phyloP scores from a whole-genome alignment of 2,888 invertebrate genomes.

The Zeuzera pyrina region DNA sequence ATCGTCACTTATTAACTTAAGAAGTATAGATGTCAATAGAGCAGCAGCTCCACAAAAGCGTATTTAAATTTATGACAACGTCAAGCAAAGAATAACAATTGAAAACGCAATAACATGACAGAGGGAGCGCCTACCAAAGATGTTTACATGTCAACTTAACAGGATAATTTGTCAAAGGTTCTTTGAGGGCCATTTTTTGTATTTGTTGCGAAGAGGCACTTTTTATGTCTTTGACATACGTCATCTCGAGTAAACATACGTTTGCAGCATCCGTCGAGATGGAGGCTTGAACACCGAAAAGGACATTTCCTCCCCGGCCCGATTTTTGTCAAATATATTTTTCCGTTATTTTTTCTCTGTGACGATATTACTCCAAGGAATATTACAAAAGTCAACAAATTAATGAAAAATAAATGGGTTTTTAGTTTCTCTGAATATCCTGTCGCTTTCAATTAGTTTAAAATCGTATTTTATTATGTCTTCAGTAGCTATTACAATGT shows the following conservation, averaged over 20 bases:
- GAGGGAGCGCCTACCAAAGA: conserved; percentile 9
- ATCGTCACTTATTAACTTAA: no score
- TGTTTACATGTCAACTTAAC: conserved; percentile 45
- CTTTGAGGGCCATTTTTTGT: conserved; percentile 47
- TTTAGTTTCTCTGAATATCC: no score
- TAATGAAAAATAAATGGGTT: neutral
- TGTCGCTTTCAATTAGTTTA: no score
- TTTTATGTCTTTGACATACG: conserved; percentile 52
- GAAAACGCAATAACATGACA: neutral
- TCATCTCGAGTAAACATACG: conserved; percentile 49
- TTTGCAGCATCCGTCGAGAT: conserved; percentile 24
- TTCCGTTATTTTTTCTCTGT: conserved; percentile 17
- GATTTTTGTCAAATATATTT: conserved; percentile 19
- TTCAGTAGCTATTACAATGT: no score
- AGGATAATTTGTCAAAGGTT: conserved; percentile 62
- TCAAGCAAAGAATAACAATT: no score
- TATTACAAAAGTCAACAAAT: conserved; percentile 1
- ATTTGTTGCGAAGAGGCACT: conserved; percentile 27
- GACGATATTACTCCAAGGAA: neutral
- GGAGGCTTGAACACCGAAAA: conserved; percentile 20
- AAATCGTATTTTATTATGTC: no score
- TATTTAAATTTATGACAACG: no score
- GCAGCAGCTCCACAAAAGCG: no score
- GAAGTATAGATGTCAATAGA: no score
- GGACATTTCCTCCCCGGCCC: conserved; percentile 19